These are phyloP conservation scores for Volucella inanis DNA, from an alignment of 2,888 invertebrate genomes.

Conservation along the genomic window DNA sequence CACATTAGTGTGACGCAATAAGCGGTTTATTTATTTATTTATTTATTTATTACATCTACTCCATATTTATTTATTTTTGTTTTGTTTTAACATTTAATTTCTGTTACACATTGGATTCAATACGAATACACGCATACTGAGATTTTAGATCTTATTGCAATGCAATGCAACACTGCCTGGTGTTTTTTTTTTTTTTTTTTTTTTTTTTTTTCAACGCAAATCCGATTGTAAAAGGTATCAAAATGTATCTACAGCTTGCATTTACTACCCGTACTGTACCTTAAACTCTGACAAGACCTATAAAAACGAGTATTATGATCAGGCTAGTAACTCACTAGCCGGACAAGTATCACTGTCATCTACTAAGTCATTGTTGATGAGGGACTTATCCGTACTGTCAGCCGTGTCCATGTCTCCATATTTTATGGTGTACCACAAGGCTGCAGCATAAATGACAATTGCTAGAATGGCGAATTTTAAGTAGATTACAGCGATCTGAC, in stretches of 20 bases:
- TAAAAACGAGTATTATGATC: slow-evolving; percentile 12
- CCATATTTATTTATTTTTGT: slow-evolving; percentile 61
- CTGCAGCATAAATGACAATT: slow-evolving; percentile 78
- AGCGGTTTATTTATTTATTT: slow-evolving; percentile 65
- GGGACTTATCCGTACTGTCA: slow-evolving; percentile 31
- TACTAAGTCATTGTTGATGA: not conserved
- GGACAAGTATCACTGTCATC: slow-evolving; percentile 58
- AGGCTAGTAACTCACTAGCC: slow-evolving; percentile 34
- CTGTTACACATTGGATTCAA: slow-evolving; percentile 48
- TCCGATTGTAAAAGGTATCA: slow-evolving; percentile 8
- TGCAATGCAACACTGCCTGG: not conserved
- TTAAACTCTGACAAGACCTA: slow-evolving; percentile 3
- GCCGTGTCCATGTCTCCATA: slow-evolving; percentile 78
- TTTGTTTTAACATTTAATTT: slow-evolving; percentile 29
- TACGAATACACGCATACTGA: slow-evolving; percentile 16
- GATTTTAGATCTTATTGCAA: not conserved
- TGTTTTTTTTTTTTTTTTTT: not conserved
- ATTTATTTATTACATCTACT: slow-evolving; percentile 69
- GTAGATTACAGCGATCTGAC: slow-evolving; percentile 80
- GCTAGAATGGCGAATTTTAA: slow-evolving; percentile 80
- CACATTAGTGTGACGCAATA: slow-evolving; percentile 73
- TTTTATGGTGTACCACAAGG: slow-evolving; percentile 80
- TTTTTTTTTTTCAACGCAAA: not conserved
- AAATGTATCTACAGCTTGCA: slow-evolving; percentile 21
- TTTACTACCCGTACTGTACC: slow-evolving; percentile 25